phyloP scores from a whole-genome alignment of 2,888 invertebrate genomes.

The Amphimallon solstitiale region DNA sequence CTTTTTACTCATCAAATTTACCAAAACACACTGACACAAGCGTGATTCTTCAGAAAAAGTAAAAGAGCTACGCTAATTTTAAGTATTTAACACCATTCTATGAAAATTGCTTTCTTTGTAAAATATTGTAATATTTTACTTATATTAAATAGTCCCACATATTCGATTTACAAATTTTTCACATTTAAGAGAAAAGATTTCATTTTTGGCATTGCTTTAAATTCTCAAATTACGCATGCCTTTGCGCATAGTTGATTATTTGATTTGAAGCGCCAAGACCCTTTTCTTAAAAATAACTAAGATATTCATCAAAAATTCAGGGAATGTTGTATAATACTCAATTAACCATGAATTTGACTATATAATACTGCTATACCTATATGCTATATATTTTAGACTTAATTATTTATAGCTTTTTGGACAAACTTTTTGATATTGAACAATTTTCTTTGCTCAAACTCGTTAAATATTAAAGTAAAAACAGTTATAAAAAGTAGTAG shows the following conservation, averaged over 20 bases:
- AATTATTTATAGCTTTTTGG: too few species aligned
- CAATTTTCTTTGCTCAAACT: too few species aligned
- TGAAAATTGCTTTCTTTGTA: neutral
- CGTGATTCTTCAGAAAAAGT: neutral
- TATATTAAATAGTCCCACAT: neutral
- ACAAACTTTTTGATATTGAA: too few species aligned
- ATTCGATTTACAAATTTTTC: conserved; percentile 3
- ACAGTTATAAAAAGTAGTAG: too few species aligned
- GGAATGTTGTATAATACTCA: too few species aligned
- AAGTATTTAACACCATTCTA: neutral
- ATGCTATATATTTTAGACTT: too few species aligned
- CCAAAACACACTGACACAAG: conserved; percentile 25
- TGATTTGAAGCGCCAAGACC: conserved; percentile 12
- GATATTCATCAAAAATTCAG: too few species aligned
- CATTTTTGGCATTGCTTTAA: conserved; percentile 5
- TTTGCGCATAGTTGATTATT: conserved; percentile 6
- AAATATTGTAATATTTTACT: neutral
- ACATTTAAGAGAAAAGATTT: conserved; percentile 33
- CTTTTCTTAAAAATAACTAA: neutral
- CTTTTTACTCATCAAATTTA: conserved; percentile 40
- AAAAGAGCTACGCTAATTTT: neutral
- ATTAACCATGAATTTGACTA: too few species aligned
- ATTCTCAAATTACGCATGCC: conserved; percentile 16
- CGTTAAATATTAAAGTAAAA: too few species aligned
- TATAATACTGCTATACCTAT: too few species aligned